These are phyloP conservation scores for Solenopsis fugax DNA, from an alignment of 1,140 invertebrate genomes.

Conservation along the genomic window DNA sequence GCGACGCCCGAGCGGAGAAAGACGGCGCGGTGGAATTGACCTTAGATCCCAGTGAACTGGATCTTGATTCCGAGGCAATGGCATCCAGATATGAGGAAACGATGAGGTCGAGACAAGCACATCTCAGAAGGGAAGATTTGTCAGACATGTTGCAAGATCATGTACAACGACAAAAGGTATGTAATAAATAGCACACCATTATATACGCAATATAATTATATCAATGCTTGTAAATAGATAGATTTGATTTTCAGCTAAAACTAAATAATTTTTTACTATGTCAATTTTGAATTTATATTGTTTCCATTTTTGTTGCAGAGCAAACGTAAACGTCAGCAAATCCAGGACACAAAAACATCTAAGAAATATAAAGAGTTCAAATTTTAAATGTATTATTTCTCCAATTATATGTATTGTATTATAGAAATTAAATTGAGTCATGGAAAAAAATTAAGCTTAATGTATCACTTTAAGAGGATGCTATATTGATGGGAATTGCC, in stretches of 20 bases:
- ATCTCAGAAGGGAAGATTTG: constrained; percentile 96
- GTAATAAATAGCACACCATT: constrained; percentile 29
- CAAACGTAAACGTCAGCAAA: constrained; percentile 96
- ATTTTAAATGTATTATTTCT: constrained; percentile 89
- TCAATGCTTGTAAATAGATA: constrained; percentile 33
- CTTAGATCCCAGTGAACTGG: constrained; percentile 98
- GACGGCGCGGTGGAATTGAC: constrained; percentile 96
- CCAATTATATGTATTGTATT: constrained; percentile 34
- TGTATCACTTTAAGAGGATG: background rate
- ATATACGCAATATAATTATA: background rate
- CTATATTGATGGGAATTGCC: too few relatives aligned
- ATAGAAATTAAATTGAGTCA: constrained; percentile 29
- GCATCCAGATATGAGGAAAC: constrained; percentile 98
- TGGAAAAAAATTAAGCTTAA: background rate
- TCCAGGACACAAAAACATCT: constrained; percentile 94
- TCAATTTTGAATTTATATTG: constrained; percentile 22
- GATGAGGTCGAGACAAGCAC: constrained; percentile 95
- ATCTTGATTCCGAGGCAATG: constrained; percentile 98
- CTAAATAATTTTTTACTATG: constrained; percentile 23
- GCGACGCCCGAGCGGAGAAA: constrained; percentile 84
- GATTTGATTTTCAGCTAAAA: constrained; percentile 37
- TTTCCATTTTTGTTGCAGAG: constrained; percentile 88
- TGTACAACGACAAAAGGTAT: constrained; percentile 96
- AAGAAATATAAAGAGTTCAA: constrained; percentile 99
- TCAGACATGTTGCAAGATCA: constrained; percentile 99